A percentile compares a stretch with the other conserved stretches of the same genome.
Conservation (phyloP, 1,140 invertebrate genomes). For the Lucilia cuprina region DNA sequence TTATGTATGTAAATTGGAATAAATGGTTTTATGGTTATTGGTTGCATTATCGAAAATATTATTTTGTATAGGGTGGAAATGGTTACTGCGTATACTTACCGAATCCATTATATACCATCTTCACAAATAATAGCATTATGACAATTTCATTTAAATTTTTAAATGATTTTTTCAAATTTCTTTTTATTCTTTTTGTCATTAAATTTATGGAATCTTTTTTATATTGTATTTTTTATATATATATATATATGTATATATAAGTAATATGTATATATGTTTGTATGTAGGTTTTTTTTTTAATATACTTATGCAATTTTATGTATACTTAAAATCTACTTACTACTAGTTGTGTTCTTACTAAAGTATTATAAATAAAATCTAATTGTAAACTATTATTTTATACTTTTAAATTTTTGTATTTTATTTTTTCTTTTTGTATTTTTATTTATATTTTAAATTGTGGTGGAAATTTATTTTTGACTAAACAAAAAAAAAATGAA, state of each 20-base stretch:
- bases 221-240: slow-evolving; percentile 9
- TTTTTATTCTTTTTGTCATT: background rate
- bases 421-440: background rate
- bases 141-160: background rate
- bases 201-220: slow-evolving; percentile 10
- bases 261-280: slow-evolving; percentile 1
- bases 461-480: background rate
- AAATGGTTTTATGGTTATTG: too few relatives aligned
- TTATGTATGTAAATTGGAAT: too few relatives aligned
- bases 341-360: background rate
- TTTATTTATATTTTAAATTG: background rate
- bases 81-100: too few relatives aligned
- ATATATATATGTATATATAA: slow-evolving; percentile 11
- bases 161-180: slow-evolving; percentile 16
- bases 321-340: slow-evolving; percentile 29
- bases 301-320: slow-evolving; percentile 5
- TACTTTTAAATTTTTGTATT: slow-evolving; percentile 7
- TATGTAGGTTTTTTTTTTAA: slow-evolving; percentile 13
- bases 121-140: too few relatives aligned
- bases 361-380: slow-evolving; percentile 24
- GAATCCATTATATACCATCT: too few relatives aligned
- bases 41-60: too few relatives aligned
- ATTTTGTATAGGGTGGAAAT: too few relatives aligned
- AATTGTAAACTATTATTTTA: background rate
- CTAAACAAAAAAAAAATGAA: background rate